phyloP scores from a whole-genome alignment of 2,797 vertebrate species.

The Petrocephalus schoutedeni region DNA sequence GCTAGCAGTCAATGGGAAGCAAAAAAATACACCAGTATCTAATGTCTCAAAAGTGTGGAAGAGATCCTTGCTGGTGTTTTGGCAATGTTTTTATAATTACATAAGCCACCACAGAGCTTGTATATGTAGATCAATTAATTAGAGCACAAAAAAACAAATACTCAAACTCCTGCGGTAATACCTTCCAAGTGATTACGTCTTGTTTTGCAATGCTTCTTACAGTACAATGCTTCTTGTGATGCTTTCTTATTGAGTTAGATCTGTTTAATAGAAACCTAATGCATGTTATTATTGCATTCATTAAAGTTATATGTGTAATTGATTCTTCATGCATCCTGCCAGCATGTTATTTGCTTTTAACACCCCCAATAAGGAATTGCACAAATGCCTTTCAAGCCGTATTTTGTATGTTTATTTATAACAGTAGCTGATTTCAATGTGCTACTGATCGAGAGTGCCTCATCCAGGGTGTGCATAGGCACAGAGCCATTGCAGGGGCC shows the following conservation, averaged over 20 bases:
- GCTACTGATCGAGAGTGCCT: neutral
- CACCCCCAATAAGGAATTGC: neutral
- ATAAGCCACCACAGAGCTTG: neutral
- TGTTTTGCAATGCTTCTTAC: neutral
- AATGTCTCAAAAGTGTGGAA: neutral
- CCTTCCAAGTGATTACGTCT: neutral
- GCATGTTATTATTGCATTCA: neutral
- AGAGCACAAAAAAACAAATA: neutral
- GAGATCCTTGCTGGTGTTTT: no score
- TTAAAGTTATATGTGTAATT: neutral
- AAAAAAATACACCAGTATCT: neutral
- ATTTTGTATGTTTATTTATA: neutral
- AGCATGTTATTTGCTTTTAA: neutral
- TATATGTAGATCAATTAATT: neutral
- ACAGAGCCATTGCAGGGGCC: neutral
- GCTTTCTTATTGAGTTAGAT: neutral
- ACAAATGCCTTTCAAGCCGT: neutral
- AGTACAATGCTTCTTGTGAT: neutral
- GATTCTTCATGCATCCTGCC: neutral
- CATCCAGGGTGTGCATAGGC: neutral
- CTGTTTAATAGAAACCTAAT: neutral
- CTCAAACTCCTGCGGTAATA: neutral
- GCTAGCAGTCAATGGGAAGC: neutral
- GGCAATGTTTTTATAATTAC: neutral
- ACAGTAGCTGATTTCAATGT: neutral